Evolutionary conservation across 2,113 vertebrate species (phyloP), one percentile per base, ranked within the genome.

Genomic region (Brachirus orientalis): DNA sequence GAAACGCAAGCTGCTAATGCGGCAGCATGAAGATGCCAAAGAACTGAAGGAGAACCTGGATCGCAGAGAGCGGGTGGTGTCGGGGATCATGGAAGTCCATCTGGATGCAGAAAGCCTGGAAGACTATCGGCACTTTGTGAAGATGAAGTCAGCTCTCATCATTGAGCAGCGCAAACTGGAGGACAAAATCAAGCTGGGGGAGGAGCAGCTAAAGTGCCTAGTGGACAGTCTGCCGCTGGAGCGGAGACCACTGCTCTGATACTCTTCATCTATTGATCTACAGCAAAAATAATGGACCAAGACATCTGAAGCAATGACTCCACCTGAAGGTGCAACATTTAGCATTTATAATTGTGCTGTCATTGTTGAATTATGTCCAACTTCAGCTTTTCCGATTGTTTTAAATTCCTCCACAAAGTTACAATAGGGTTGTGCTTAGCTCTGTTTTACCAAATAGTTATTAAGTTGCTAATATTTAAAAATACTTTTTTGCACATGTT

Each of bases 31-130:
- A 62, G 96, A 97, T 0, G 96, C 96, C 48, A 96, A 95, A 72
- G 96, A 98, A 17, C 92, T 98, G 82, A 98, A 98, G 87, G 96
- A 97, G 57, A 97, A 98, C 88, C 86, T 98, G 85, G 96, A 98
- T 86, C 94, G 96, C 0, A 87, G 96, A 0, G 95, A 96, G 57
- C 92, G 93, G 6, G 74, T 94, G 6, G 96, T 98, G 13, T 93
- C 87, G 0, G 88, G 93, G 69, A 95, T 96, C 82, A 88, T 97
- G 90, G 93, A 93, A 0, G 86, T 86, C 67, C 92, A 95, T 81
- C 89, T 98, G 73, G 93, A 92, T 0, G 83, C 93, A 0, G 96
- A 94, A 67, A 90, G 83, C 83, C 93, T 98, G 38, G 95, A 95
- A 0, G 96, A 98, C 91, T 98, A 96, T 41, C 93, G 93, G 57